A percentile compares a stretch with the other conserved stretches of the same genome.
phyloP scores from a whole-genome alignment of 2,888 invertebrate species.

The Cryptocephalus primarius region DNA sequence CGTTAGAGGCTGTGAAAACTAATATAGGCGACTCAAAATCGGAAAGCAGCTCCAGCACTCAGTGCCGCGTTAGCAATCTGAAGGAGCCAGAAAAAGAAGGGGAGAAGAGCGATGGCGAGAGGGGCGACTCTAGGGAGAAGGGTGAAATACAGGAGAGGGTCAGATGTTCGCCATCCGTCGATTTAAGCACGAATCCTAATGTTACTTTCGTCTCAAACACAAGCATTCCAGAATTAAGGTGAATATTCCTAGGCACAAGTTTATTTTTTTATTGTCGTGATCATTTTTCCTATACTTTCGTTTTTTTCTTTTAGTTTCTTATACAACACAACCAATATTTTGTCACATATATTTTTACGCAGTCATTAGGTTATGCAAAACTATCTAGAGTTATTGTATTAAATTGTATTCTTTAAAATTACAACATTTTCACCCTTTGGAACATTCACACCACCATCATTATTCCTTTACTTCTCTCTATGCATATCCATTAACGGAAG shows the following conservation, averaged over 20 bases:
- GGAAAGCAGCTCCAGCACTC: constrained; percentile 27
- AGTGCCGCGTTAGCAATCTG: constrained; percentile 6
- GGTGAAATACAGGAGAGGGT: constrained; percentile 13
- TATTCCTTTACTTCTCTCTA: too few species aligned
- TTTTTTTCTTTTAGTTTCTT: constrained; percentile 1
- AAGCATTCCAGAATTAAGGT: constrained; percentile 30
- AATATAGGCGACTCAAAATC: constrained; percentile 25
- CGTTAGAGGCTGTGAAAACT: constrained; percentile 11
- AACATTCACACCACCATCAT: too few species aligned
- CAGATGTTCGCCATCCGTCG: constrained; percentile 29
- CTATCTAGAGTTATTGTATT: too few species aligned
- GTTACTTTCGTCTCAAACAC: constrained; percentile 30
- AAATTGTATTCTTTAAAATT: too few species aligned
- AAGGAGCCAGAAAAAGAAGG: not conserved
- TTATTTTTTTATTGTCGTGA: too few species aligned
- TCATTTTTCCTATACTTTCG: not conserved
- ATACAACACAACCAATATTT: not conserved
- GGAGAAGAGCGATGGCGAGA: not conserved
- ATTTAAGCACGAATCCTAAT: constrained; percentile 31
- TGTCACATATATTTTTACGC: not conserved
- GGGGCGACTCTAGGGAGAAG: not conserved
- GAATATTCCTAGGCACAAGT: constrained; percentile 3
- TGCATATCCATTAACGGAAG: too few species aligned
- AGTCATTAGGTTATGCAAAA: too few species aligned
- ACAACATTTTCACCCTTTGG: too few species aligned